A percentile compares a stretch with the other conserved stretches of the same genome.
Conservation (phyloP, 2,888 invertebrate genomes). For the Xestia ashworthii region DNA sequence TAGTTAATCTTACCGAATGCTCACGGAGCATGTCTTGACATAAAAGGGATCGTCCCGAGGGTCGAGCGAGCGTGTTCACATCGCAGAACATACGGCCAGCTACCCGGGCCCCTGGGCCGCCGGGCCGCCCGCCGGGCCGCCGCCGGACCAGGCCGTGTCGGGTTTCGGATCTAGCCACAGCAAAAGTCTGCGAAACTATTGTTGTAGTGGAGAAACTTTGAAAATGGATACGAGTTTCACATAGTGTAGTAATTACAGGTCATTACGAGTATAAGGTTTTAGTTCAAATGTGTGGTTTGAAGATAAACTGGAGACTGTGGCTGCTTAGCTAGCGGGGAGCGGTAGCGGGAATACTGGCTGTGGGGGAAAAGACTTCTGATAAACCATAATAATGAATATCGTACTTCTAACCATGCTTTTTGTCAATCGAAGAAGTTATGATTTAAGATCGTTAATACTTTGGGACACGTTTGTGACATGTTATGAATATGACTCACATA, state of each 20-base stretch:
- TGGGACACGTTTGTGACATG: neutral
- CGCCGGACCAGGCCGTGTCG: conserved; percentile 34
- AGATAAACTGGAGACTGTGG: neutral
- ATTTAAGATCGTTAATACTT: neutral
- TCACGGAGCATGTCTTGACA: conserved; percentile 53
- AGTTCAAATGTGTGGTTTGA: neutral
- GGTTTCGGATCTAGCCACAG: conserved; percentile 51
- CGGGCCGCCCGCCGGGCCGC: neutral
- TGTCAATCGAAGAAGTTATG: neutral
- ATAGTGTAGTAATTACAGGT: conserved; percentile 19
- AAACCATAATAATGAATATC: neutral
- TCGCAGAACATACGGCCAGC: conserved; percentile 55
- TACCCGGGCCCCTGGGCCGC: neutral
- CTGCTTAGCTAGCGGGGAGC: neutral
- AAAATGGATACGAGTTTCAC: conserved; percentile 31
- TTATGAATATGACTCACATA: neutral
- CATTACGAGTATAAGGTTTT: conserved; percentile 20
- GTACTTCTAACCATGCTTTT: neutral
- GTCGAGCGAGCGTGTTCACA: conserved; percentile 59
- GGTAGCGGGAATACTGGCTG: neutral
- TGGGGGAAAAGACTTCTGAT: neutral
- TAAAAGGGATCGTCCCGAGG: conserved; percentile 58
- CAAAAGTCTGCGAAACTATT: conserved; percentile 41
- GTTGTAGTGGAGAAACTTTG: conserved; percentile 48
- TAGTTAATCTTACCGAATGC: conserved; percentile 49